Evolutionary conservation across 2,113 vertebrate genomes (phyloP), one percentile per base, ranked within the genome.

Genomic region (Pygoscelis adeliae): DNA sequence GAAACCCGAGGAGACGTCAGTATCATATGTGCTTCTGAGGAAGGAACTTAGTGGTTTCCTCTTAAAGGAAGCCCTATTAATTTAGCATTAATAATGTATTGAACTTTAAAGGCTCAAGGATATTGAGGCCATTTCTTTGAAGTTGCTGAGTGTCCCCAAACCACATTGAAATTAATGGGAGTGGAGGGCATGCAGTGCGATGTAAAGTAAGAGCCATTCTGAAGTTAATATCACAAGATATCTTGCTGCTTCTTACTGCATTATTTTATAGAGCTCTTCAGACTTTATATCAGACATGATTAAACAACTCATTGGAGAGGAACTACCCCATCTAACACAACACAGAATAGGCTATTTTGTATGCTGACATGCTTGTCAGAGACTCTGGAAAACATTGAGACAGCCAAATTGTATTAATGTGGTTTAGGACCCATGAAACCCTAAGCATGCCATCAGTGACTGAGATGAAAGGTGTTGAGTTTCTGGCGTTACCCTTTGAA

Each of bases 21-120:
- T 96, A 77, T 46, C 3, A 0, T 44, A 8, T 46, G 52, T 94
- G 73, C 83, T 94, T 72, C 86, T 92, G 55, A 91, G 92, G 89
- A 96, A 97, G 97, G 94, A 95, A 92, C 86, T 94, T 23, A 9
- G 82, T 74, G 86, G 94, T 95, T 97, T 97, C 87, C 93, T 96
- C 94, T 84, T 62, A 87, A 72, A 96, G 89, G 89, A 96, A 96
- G 77, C 78, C 62, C 81, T 97, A 93, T 95, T 96, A 96, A 96
- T 96, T 97, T 85, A 77, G 42, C 89, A 95, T 96, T 97, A 96
- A 96, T 94, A 97, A 96, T 95, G 40, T 81, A 96, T 85, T 93
- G 70, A 83, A 91, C 73, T 90, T 82, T 87, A 92, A 83, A 96
- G 89, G 62, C 66, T 96, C 34, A 79, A 94, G 87, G 81, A 91